These are phyloP conservation scores for Parnassius orleans DNA, from an alignment of 2,888 invertebrate genomes.

Conservation along the genomic window DNA sequence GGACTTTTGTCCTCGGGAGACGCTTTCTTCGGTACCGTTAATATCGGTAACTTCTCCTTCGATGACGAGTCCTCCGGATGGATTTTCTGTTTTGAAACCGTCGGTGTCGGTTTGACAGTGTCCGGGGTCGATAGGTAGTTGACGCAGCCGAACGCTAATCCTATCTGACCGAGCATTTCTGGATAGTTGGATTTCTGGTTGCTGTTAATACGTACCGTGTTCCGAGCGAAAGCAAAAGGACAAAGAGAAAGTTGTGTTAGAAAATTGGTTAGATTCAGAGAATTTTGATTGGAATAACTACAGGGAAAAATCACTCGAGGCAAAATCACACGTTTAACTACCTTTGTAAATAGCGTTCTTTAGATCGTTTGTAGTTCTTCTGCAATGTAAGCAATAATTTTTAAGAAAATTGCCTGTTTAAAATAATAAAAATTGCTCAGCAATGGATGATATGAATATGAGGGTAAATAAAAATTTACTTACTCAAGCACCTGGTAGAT, in stretches of 20 bases:
- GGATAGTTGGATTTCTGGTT: conserved; percentile 78
- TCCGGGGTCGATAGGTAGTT: conserved; percentile 72
- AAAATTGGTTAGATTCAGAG: conserved; percentile 28
- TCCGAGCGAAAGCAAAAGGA: conserved; percentile 49
- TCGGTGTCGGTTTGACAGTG: conserved; percentile 38
- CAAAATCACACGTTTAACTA: conserved; percentile 67
- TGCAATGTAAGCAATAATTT: conserved; percentile 64
- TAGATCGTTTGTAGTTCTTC: conserved; percentile 78
- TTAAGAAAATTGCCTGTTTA: conserved; percentile 27
- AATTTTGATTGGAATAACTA: conserved; percentile 32
- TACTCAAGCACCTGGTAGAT: conserved; percentile 87
- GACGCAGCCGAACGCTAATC: conserved; percentile 76
- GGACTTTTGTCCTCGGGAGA: conserved; percentile 67
- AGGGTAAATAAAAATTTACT: conserved; percentile 59
- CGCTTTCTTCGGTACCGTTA: conserved; percentile 55
- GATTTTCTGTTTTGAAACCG: conserved; percentile 62
- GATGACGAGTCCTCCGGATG: conserved; percentile 71
- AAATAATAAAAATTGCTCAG: conserved; percentile 28
- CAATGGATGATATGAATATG: conserved; percentile 33
- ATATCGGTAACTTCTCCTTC: conserved; percentile 55
- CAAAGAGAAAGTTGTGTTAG: conserved; percentile 28
- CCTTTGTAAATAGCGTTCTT: conserved; percentile 77
- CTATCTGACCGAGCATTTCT: conserved; percentile 78
- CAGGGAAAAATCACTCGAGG: conserved; percentile 38
- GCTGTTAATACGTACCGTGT: conserved; percentile 49